phyloP scores from a whole-genome alignment of 2,113 vertebrate species.

The Corythaeola cristata region DNA sequence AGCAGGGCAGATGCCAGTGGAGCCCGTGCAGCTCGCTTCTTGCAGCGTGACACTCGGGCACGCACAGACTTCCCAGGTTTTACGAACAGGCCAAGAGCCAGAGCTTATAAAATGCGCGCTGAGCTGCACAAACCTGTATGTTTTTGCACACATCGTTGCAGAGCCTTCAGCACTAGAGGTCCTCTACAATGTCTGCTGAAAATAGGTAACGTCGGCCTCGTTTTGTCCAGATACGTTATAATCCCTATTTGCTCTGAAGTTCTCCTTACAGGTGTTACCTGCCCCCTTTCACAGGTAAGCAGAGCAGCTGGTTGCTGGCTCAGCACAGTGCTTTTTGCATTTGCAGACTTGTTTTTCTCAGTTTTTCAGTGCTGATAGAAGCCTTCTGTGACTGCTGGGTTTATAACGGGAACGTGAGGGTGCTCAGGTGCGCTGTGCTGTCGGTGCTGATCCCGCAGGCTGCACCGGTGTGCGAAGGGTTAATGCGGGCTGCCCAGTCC shows the following conservation, averaged over 20 bases:
- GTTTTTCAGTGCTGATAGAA: neutral
- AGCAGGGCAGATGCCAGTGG: neutral
- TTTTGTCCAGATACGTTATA: neutral
- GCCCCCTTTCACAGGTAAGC: neutral
- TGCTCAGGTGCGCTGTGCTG: rapidly evolving
- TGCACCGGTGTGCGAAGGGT: neutral
- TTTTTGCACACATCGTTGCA: neutral
- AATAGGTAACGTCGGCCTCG: neutral
- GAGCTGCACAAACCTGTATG: neutral
- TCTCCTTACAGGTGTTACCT: neutral
- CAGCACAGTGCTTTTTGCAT: neutral
- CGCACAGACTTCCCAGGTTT: neutral
- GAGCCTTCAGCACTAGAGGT: neutral
- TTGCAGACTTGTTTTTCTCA: neutral
- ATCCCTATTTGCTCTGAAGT: neutral
- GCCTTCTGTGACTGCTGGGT: neutral
- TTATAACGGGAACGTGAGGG: rapidly evolving
- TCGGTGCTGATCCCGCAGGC: rapidly evolving
- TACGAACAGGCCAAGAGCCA: neutral
- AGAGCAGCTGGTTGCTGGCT: neutral
- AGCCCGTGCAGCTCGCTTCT: neutral
- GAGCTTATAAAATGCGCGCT: neutral
- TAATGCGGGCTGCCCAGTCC: neutral
- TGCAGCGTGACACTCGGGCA: neutral
- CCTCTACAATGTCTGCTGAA: neutral